Base-by-base conservation (phyloP, 1,140 invertebrate species). In the Drosophila rhopaloa region DNA sequence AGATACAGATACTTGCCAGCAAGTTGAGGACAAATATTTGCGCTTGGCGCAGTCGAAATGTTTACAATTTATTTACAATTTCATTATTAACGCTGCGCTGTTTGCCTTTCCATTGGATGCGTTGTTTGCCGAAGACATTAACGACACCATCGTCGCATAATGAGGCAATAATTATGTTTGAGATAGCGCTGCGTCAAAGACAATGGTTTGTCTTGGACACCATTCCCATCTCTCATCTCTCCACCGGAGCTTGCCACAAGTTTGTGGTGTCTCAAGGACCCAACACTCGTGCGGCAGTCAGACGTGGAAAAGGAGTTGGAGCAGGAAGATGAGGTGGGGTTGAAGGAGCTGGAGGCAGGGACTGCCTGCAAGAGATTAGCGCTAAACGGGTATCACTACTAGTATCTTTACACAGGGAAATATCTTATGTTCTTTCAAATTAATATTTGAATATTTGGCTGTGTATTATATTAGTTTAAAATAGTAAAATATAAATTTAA, bases 41-140 rank as follows among this genome's bases (percentile, higher is more conserved):
- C 77, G 53, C 29, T 58, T 76, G 83, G 63, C 70, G 60, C 79
- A 88, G 79, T 73, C 77, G 46, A 86, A 86, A 88, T 88, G 84
- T 88, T 86, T 83, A 88, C 83, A 88, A 75, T 82, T 73, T 81
- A 86, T 88, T 86, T 86, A 86, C 83, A 88, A 86, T 86, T 86
- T 88, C 83, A 86, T 86, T 86, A 88, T 81, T 88, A 76, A 66
- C 72, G 60, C 74, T 29, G 54, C 61, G 44, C 51, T 57, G 48
- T 58, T 78, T 70, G 76, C 73, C 70, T 60, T 71, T 40, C 75
- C 81, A 84, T 81, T 76, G 58, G 56, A 59, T 63, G 77, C 79
- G 51, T 41, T 81, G 77, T 85, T 78, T 81, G 77, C 61, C 63
- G 59, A 76, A 83, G 60, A 70, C 79, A 86, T 88, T 88, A 88